phyloP scores from a whole-genome alignment of 37 sponge, comb jelly and placozoan species.

The Beroe forskalii region DNA sequence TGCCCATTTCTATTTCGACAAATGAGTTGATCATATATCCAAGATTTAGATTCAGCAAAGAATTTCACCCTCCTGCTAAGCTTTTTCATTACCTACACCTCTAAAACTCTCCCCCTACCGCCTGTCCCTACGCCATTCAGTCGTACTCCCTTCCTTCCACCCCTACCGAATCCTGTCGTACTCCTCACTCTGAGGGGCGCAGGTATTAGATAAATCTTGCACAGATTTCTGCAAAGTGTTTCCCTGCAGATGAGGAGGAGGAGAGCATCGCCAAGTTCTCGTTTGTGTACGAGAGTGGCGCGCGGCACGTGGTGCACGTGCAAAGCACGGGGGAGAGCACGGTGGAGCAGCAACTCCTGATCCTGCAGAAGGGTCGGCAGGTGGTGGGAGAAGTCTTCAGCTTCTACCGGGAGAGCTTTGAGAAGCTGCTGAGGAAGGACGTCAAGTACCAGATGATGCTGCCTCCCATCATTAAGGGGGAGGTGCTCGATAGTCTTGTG shows the following conservation, averaged over 20 bases:
- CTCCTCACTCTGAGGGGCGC: too few relatives aligned
- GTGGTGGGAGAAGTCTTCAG: conserved; percentile 5
- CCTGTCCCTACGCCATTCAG: too few relatives aligned
- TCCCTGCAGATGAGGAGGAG: conserved; percentile 32
- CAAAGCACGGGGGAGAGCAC: conserved; percentile 31
- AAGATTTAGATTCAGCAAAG: too few relatives aligned
- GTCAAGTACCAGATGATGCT: conserved; percentile 50
- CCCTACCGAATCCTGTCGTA: too few relatives aligned
- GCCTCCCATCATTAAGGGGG: conserved; percentile 29
- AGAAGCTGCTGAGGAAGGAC: conserved; percentile 59
- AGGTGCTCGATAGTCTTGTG: neutral
- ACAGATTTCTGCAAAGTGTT: too few relatives aligned
- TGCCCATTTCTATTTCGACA: too few relatives aligned
- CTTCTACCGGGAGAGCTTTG: conserved; percentile 55
- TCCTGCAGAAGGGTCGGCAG: conserved; percentile 41
- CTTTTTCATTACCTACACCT: too few relatives aligned
- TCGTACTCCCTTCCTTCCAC: too few relatives aligned
- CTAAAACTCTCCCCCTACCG: too few relatives aligned
- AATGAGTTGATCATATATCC: too few relatives aligned
- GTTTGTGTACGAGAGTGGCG: conserved; percentile 29
- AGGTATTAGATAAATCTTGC: too few relatives aligned
- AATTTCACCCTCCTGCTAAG: too few relatives aligned
- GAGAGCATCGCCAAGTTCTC: neutral
- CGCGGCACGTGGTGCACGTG: neutral
- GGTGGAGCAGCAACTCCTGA: conserved; percentile 20